These are phyloP conservation scores for Xestia rhomboidea DNA, from an alignment of 2,888 invertebrate species.

Conservation along the genomic window DNA sequence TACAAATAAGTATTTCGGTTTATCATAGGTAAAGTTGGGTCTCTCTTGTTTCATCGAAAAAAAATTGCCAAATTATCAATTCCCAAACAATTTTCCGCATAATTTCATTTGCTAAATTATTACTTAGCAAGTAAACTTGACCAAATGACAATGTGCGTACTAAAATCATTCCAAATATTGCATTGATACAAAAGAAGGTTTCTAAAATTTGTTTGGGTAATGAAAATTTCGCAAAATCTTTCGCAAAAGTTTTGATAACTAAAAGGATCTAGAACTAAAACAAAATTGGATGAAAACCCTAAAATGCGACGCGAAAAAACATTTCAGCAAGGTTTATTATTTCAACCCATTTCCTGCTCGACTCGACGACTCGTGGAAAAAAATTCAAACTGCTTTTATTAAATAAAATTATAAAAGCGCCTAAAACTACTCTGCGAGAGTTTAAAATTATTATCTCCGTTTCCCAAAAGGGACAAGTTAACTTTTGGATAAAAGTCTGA, in stretches of 20 bases:
- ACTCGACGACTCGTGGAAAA: slow-evolving; percentile 36
- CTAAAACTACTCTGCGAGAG: slow-evolving; percentile 63
- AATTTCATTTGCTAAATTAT: too few species aligned
- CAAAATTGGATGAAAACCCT: slow-evolving; percentile 16
- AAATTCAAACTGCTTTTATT: slow-evolving; percentile 61
- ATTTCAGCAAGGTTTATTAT: slow-evolving; percentile 54
- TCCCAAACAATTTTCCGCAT: too few species aligned
- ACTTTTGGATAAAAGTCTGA: slow-evolving; percentile 27
- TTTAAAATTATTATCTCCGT: slow-evolving; percentile 59
- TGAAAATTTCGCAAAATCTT: too few species aligned
- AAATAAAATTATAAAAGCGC: slow-evolving; percentile 59
- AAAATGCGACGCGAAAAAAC: slow-evolving; percentile 31
- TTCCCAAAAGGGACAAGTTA: slow-evolving; percentile 51
- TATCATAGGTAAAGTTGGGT: too few species aligned
- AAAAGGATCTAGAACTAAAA: slow-evolving; percentile 18
- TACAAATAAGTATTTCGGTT: too few species aligned
- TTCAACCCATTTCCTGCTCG: slow-evolving; percentile 46
- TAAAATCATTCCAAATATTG: too few species aligned
- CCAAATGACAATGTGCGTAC: too few species aligned
- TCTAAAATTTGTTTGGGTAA: too few species aligned
- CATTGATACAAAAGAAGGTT: too few species aligned
- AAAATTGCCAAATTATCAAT: too few species aligned
- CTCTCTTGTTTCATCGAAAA: too few species aligned
- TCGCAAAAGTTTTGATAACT: neutral
- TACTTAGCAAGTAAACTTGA: too few species aligned